phyloP scores from a whole-genome alignment of 2,888 invertebrate genomes.

The Drosophila heteroneura region DNA sequence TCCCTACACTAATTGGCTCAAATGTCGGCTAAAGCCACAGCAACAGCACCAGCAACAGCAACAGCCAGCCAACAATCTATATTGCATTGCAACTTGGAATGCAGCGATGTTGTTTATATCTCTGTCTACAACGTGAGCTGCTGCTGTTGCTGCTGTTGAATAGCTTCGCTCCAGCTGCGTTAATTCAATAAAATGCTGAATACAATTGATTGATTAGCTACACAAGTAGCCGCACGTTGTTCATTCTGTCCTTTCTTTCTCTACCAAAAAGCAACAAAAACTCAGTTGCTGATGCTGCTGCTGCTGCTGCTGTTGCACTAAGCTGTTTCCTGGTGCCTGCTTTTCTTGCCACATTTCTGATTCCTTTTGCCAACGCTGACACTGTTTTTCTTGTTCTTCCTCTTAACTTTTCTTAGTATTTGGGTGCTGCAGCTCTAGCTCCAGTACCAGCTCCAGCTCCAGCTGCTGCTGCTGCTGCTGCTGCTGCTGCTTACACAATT shows the following conservation, averaged over 20 bases:
- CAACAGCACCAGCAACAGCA: conserved; percentile 10
- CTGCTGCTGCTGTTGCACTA: conserved; percentile 29
- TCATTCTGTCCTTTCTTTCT: not conserved
- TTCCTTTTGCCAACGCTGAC: conserved; percentile 60
- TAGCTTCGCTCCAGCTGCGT: conserved; percentile 29
- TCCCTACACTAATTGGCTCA: conserved; percentile 56
- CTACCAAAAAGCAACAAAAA: conserved; percentile 15
- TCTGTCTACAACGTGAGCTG: conserved; percentile 10
- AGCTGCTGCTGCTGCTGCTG: not conserved
- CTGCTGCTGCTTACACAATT: conserved; percentile 63
- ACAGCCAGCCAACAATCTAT: not conserved
- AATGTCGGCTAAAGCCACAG: conserved; percentile 48
- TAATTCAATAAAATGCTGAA: conserved; percentile 63
- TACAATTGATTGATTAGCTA: conserved; percentile 73
- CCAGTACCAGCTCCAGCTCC: not conserved
- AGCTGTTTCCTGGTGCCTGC: conserved; percentile 48
- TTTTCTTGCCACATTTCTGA: conserved; percentile 70
- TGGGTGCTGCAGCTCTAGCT: not conserved
- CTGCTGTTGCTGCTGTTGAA: not conserved
- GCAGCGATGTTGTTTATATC: not conserved
- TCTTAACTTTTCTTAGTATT: not conserved
- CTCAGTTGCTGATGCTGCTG: conserved; percentile 7
- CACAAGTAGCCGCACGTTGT: conserved; percentile 26
- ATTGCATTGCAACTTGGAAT: conserved; percentile 1
- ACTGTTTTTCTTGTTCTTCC: conserved; percentile 11